Conservation (phyloP, 2,113 vertebrate species). For the Apteryx mantelli region DNA sequence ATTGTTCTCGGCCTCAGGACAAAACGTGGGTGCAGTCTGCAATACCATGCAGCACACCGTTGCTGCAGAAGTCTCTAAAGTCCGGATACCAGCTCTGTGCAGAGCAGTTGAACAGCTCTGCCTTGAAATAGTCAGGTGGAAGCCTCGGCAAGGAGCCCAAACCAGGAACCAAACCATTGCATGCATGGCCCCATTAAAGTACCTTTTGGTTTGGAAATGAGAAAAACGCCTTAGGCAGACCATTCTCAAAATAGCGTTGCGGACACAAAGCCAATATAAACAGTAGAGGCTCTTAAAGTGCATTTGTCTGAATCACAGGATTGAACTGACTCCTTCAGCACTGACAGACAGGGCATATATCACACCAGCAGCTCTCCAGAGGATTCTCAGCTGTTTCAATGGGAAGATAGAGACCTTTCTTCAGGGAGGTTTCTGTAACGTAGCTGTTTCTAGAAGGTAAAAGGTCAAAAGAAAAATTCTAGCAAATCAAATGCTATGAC, state of each 20-base stretch:
- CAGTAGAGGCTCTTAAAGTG: slow-evolving; percentile 54
- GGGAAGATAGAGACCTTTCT: slow-evolving; percentile 12
- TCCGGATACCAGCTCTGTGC: neutral
- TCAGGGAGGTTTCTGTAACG: slow-evolving; percentile 40
- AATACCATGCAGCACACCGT: neutral
- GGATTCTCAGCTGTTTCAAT: slow-evolving; percentile 41
- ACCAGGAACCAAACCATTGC: slow-evolving; percentile 58
- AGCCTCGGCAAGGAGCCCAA: slow-evolving; percentile 56
- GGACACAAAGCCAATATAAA: slow-evolving; percentile 66
- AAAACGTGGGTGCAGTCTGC: slow-evolving; percentile 26
- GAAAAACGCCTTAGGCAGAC: slow-evolving; percentile 69
- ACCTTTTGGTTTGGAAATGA: slow-evolving; percentile 70
- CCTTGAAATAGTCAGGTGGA: slow-evolving; percentile 73
- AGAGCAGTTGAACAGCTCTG: slow-evolving; percentile 14
- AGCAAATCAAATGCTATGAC: neutral
- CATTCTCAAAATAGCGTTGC: slow-evolving; percentile 63
- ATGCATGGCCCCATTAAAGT: slow-evolving; percentile 52
- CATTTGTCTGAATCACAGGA: slow-evolving; percentile 39
- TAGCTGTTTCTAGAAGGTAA: slow-evolving; percentile 31
- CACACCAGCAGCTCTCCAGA: slow-evolving; percentile 28
- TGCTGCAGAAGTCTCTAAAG: slow-evolving; percentile 27
- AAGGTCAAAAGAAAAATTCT: slow-evolving; percentile 2
- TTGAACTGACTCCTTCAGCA: slow-evolving; percentile 51
- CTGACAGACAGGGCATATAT: slow-evolving; percentile 49
- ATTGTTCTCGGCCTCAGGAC: slow-evolving; percentile 60